A percentile compares a stretch with the other conserved stretches of the same genome.
Conservation (phyloP, 2,797 vertebrate genomes). For the Morus bassanus region DNA sequence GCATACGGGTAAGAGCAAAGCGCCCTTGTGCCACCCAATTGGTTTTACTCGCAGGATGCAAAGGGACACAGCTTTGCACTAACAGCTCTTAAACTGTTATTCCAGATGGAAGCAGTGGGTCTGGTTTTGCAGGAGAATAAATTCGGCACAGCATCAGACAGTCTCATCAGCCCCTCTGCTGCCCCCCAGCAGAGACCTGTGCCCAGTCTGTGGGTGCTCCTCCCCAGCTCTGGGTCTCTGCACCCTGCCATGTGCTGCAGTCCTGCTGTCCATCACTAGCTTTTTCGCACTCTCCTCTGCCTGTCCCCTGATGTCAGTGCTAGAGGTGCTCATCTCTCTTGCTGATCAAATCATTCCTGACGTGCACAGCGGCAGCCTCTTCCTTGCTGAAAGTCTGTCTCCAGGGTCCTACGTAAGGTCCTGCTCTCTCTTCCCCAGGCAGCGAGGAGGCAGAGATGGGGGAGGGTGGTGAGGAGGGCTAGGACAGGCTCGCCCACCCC, state of each 20-base stretch:
- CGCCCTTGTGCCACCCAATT: rapidly evolving
- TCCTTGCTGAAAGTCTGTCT: neutral
- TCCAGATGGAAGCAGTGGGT: neutral
- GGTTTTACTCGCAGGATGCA: neutral
- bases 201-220: neutral
- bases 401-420: neutral
- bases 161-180: neutral
- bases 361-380: neutral
- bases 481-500: neutral
- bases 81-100: neutral
- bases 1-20: neutral
- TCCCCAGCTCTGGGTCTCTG: neutral
- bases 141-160: neutral
- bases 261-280: neutral
- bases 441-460: neutral
- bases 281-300: conserved; percentile 68
- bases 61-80: neutral
- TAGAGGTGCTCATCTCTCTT: conserved; percentile 43
- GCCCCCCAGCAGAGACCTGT: neutral
- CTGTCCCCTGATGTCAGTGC: conserved; percentile 70
- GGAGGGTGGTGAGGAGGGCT: neutral
- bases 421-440: neutral
- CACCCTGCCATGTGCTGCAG: neutral
- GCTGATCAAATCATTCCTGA: conserved; percentile 68
- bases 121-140: neutral